Percentiles rank a stretch among this genome's conserved stretches.
These are phyloP conservation scores for Phataginus tetradactyla DNA, from an alignment of 2,797 vertebrate genomes.

Conservation along the genomic window DNA sequence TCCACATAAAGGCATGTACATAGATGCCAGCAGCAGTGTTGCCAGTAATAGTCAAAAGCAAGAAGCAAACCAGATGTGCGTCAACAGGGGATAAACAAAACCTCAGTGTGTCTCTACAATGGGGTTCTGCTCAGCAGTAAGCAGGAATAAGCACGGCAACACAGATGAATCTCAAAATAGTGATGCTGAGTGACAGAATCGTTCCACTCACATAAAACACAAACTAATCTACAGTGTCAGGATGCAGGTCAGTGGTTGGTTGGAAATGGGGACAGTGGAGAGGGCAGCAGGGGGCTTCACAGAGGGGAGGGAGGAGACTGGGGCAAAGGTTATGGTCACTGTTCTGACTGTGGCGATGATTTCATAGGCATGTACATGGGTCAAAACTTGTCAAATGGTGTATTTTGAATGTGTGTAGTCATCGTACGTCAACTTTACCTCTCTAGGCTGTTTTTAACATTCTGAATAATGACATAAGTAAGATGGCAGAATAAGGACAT, in stretches of 20 bases:
- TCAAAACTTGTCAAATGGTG: not conserved
- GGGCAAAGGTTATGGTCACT: rapidly evolving
- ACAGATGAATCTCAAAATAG: not conserved
- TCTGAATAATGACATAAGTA: not conserved
- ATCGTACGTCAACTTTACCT: not conserved
- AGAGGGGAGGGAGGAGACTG: not conserved
- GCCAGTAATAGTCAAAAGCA: not conserved
- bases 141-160: not conserved
- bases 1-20: not conserved
- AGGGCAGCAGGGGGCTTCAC: not conserved
- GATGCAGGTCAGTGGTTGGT: not conserved
- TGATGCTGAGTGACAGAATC: not conserved
- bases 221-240: not conserved
- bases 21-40: not conserved
- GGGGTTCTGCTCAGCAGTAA: not conserved
- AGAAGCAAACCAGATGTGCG: not conserved
- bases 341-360: no score
- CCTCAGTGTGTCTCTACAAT: rapidly evolving
- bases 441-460: not conserved
- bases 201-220: not conserved
- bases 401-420: not conserved
- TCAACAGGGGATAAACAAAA: no score
- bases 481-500: not conserved
- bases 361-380: not conserved
- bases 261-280: not conserved